A percentile compares a stretch with the other conserved stretches of the same genome.
Evolutionary conservation across 2,888 invertebrate genomes (phyloP).

Genomic region (Heteropelma amictum): DNA sequence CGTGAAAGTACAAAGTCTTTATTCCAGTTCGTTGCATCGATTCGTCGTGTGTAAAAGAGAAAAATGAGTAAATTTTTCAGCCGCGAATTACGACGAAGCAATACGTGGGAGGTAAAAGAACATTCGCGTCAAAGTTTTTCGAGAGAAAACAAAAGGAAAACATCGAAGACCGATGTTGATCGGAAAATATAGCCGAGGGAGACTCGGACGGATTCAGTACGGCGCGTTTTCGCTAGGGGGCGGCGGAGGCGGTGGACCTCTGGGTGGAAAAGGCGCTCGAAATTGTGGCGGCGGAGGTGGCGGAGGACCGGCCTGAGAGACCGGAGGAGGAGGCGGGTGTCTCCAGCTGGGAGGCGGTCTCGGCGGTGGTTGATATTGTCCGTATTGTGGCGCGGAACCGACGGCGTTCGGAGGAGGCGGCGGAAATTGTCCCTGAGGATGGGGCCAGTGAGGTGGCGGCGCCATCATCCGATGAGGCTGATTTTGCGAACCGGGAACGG

Average conservation of each 20-base stretch:
- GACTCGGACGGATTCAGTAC: slow-evolving; percentile 62
- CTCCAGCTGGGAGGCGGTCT: slow-evolving; percentile 84
- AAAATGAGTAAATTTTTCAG: background rate
- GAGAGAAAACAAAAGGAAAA: no score
- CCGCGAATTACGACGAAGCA: background rate
- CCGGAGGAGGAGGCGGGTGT: slow-evolving; percentile 82
- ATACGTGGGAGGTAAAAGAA: no score
- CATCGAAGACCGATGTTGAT: no score
- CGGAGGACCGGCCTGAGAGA: slow-evolving; percentile 79
- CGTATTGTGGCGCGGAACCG: slow-evolving; percentile 65
- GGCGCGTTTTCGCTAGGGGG: slow-evolving; percentile 75
- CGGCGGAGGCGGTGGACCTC: slow-evolving; percentile 86
- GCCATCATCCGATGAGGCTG: slow-evolving; percentile 75
- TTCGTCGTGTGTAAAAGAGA: background rate
- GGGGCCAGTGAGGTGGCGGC: slow-evolving; percentile 75
- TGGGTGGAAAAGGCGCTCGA: slow-evolving; percentile 82
- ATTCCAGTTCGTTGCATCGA: background rate
- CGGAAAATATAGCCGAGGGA: background rate
- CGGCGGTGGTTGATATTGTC: slow-evolving; percentile 75
- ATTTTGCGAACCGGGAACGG: slow-evolving; percentile 77
- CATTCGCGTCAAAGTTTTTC: no score
- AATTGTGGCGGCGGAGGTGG: slow-evolving; percentile 79
- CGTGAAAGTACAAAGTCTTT: background rate
- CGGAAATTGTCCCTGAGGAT: slow-evolving; percentile 78
- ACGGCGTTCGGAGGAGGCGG: slow-evolving; percentile 79